These are phyloP conservation scores for Cordilura impudica DNA, from an alignment of 2,888 invertebrate species.

Conservation along the genomic window DNA sequence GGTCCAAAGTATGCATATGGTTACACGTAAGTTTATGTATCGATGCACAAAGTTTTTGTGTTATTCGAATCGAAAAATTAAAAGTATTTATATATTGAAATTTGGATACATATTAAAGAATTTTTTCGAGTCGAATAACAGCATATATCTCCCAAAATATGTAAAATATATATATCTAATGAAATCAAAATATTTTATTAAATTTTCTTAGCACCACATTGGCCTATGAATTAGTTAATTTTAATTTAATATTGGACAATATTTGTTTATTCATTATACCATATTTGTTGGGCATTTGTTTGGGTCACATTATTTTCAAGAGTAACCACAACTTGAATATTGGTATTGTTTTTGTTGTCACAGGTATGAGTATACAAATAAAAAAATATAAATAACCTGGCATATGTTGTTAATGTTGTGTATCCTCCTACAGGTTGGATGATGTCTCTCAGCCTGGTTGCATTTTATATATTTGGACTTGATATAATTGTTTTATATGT, in stretches of 20 bases:
- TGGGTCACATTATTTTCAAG: conserved; percentile 85
- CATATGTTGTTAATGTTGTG: background rate
- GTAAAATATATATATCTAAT: no score
- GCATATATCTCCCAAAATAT: no score
- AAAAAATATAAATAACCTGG: no score
- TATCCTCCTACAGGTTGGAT: conserved; percentile 67
- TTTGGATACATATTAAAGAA: no score
- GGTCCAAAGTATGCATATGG: conserved; percentile 47
- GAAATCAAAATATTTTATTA: no score
- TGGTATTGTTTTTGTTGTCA: conserved; percentile 64
- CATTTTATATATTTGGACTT: conserved; percentile 67
- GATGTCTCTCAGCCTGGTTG: conserved; percentile 64
- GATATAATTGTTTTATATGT: conserved; percentile 62
- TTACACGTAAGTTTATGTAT: conserved; percentile 47
- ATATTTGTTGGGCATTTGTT: conserved; percentile 85
- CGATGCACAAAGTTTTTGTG: no score
- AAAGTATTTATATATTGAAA: no score
- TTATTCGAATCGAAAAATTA: no score
- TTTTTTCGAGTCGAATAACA: no score
- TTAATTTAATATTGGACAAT: conserved; percentile 84
- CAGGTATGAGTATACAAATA: conserved; percentile 62
- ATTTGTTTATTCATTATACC: conserved; percentile 87
- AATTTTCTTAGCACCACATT: conserved; percentile 41
- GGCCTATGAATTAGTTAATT: conserved; percentile 80
- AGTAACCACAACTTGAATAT: conserved; percentile 79